These are phyloP conservation scores for Cyanoliseus patagonus DNA, from an alignment of 2,113 vertebrate species.

Conservation along the genomic window DNA sequence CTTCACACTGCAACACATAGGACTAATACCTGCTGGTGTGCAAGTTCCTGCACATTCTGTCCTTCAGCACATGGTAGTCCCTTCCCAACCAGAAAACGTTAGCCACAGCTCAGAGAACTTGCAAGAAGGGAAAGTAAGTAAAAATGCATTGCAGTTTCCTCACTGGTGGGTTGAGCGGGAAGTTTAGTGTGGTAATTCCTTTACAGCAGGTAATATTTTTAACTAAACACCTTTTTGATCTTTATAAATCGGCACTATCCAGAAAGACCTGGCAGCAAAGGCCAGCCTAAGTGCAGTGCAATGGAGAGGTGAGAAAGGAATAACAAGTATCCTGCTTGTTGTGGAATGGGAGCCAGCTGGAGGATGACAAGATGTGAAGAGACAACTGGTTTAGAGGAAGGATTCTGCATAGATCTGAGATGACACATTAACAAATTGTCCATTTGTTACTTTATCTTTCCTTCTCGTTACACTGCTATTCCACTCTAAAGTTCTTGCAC, in stretches of 20 bases:
- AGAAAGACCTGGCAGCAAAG: background rate
- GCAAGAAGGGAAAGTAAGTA: slow-evolving; percentile 77
- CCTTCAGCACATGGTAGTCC: slow-evolving; percentile 37
- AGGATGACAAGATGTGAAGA: background rate
- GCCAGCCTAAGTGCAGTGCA: background rate
- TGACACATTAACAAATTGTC: background rate
- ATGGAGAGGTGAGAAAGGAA: background rate
- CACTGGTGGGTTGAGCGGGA: slow-evolving; percentile 33
- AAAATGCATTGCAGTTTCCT: slow-evolving; percentile 54
- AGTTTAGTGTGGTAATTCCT: slow-evolving; percentile 65
- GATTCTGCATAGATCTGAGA: background rate
- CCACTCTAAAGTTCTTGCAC: background rate
- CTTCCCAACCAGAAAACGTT: slow-evolving; percentile 64
- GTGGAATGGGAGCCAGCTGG: background rate
- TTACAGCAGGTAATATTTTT: slow-evolving; percentile 72
- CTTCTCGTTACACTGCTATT: background rate
- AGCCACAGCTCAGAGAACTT: slow-evolving; percentile 51
- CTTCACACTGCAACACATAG: slow-evolving; percentile 91
- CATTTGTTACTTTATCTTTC: background rate
- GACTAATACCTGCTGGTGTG: slow-evolving; percentile 79
- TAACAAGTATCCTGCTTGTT: background rate
- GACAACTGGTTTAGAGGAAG: background rate
- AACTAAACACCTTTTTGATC: background rate
- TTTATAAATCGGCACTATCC: background rate
- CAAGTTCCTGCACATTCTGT: slow-evolving; percentile 62